A percentile compares a stretch with the other conserved stretches of the same genome.
Evolutionary conservation across 1,140 invertebrate species (phyloP).

Genomic region (Papilio glaucus): DNA sequence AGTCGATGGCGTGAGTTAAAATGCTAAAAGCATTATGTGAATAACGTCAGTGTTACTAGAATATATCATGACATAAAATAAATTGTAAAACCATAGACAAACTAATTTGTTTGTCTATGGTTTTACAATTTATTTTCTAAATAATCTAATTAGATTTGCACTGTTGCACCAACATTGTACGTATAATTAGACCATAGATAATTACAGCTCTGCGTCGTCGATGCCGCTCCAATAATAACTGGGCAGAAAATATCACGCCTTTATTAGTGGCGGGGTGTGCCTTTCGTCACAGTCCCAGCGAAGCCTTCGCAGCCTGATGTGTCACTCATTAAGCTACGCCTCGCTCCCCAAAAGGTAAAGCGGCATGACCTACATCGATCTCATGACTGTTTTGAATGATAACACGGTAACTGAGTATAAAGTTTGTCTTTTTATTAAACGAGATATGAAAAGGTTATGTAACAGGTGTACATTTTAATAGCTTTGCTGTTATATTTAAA

Average conservation of each 20-base stretch:
- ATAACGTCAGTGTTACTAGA: no score
- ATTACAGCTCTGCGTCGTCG: neutral
- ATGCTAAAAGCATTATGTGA: no score
- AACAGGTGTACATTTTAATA: neutral
- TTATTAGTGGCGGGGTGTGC: neutral
- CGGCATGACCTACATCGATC: constrained; percentile 44
- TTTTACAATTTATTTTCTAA: neutral
- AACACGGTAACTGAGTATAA: constrained; percentile 33
- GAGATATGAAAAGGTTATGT: neutral
- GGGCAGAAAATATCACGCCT: neutral
- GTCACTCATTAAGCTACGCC: constrained; percentile 24
- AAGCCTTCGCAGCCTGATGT: constrained; percentile 15
- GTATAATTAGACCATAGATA: constrained; percentile 5
- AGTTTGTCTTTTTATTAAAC: constrained; percentile 11
- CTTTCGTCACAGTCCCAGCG: constrained; percentile 10
- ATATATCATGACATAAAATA: no score
- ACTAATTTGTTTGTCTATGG: constrained; percentile 15
- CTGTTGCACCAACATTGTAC: neutral
- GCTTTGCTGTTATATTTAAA: neutral
- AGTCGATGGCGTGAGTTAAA: no score
- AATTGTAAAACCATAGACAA: neutral
- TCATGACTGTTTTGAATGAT: constrained; percentile 40
- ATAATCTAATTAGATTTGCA: neutral
- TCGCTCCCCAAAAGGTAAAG: constrained; percentile 46
- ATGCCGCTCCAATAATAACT: neutral